Base-by-base conservation (phyloP, 2,888 invertebrate genomes). In the Embidobia sp. region DNA sequence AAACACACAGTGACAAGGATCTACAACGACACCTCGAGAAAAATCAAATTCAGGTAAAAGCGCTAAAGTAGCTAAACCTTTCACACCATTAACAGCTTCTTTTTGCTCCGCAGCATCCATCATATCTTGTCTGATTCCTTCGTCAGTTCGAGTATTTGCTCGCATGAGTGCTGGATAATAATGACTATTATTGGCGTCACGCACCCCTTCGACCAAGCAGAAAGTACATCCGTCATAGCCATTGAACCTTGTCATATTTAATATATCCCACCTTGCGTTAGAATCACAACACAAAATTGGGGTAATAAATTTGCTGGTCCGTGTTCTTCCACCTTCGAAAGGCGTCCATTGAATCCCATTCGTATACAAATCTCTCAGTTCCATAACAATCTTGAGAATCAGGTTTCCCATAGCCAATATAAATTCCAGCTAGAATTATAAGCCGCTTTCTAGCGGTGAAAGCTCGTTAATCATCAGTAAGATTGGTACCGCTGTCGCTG, bases 231-330 rank as follows among this genome's bases (percentile, higher is more conserved):
- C 72, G 53, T 40, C 33, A 4, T 42, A 2, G 0, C 72, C 79
- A 18, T 79, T 77, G 7, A 51, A 77, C n/a, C 66, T 66, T 1
- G 19, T 64, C 53, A 74, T 79, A 0, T 49, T 16, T 3, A 74
- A 5, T 0, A 74, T 10, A 6, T 26, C 13, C 0, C 55, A n/a
- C 13, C 75, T 42, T 10, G 74, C 70, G 0, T 49, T 42, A 0
- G 77, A 64, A 49, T 79, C 77, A 22, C 44, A 22, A 2, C 22
- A 1, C 22, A 44, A 22, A 3, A 22, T 44, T 1, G 5, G 2
- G 1, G 44, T 22, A 4, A 22, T 10, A 22, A 44, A 44, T 22
- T 8, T 2, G 11, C 22, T 44, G 3, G 31, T 18, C 1, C 49
- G 29, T 8, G 2, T 13, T 31, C 13, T 6, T 1, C 49, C 49